Evolutionary conservation across 1,140 invertebrate species (phyloP).

Genomic region (Tetranychus cinnabarinus): DNA sequence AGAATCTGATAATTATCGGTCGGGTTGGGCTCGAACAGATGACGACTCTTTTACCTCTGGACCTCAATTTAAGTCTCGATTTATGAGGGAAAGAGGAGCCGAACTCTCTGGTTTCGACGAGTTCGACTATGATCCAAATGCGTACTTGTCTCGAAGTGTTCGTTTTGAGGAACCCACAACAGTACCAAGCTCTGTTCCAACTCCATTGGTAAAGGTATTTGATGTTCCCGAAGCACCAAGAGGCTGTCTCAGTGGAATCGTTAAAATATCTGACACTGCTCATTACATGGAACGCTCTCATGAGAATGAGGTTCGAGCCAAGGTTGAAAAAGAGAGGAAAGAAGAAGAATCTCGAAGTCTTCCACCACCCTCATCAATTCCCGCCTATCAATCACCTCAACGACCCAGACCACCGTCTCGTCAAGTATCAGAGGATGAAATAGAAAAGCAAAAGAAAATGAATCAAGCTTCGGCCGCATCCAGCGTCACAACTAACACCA

Average conservation of each 20-base stretch:
- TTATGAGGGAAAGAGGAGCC: slow-evolving; percentile 29
- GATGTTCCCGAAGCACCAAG: slow-evolving; percentile 68
- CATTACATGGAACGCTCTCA: slow-evolving; percentile 64
- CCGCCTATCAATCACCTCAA: slow-evolving; percentile 32
- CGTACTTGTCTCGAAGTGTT: slow-evolving; percentile 18
- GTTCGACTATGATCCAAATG: slow-evolving; percentile 6
- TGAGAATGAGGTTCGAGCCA: slow-evolving; percentile 36
- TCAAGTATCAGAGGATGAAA: slow-evolving; percentile 59
- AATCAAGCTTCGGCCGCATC: not conserved
- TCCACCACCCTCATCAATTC: slow-evolving; percentile 17
- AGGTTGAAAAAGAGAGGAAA: slow-evolving; percentile 25
- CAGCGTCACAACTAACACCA: not conserved
- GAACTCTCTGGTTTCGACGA: slow-evolving; percentile 25
- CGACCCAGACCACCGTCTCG: slow-evolving; percentile 27
- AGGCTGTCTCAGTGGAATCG: slow-evolving; percentile 68
- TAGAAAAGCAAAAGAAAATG: slow-evolving; percentile 44
- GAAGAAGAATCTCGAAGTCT: not conserved
- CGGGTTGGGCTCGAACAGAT: slow-evolving; percentile 12
- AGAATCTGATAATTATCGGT: slow-evolving; percentile 6
- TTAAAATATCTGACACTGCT: slow-evolving; percentile 61
- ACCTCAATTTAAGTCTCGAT: slow-evolving; percentile 41
- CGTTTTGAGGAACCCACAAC: slow-evolving; percentile 22
- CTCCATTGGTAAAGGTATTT: slow-evolving; percentile 32
- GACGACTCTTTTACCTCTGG: slow-evolving; percentile 16
- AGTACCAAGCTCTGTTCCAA: not conserved